Base-by-base conservation (phyloP, 2,888 invertebrate genomes). In the Stomorhina lunata region DNA sequence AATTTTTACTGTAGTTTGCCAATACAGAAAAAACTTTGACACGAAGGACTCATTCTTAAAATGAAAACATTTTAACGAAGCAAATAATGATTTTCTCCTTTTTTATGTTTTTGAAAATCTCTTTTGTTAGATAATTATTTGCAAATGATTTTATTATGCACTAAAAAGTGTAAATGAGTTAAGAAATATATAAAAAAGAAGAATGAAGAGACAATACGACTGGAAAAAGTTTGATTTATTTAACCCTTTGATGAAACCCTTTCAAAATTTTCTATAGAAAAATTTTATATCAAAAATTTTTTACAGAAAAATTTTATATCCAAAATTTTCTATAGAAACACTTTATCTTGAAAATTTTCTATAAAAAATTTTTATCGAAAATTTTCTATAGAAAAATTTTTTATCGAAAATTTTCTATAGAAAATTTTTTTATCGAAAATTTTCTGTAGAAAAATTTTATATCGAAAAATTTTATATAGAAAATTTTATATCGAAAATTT, bases 91-190 rank as follows among this genome's bases (percentile, higher is more conserved):
- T 27, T 50, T 32, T 10, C 27, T 48, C 25, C 9, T 32, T 20
- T 27, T 61, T 45, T 40, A 45, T 65, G 15, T 40, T 72, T 27
- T 20, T 40, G 1, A 20, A 25, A 57, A 75, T 45, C 65, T 9
- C 22, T 61, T 59, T 81, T 66, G 34, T 72, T 77, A 66, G 27
- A 45, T 72, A 77, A 77, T 72, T 81, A 72, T 81, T 81, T 81
- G 53, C 71, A 72, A 72, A 76, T 55, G 43, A 72, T 77, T 71
- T 65, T 81, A 34, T 81, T 81, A 71, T 77, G 77, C 81, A 37
- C 65, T 27, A 66, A 45, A 75, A 65, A 65, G 25, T 65, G 32
- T 25, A 34, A 45, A 57, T 55, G 4, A 43, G 34, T 45, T 27
- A 40, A 69, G 48, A 43, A 48, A 32, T n/a, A n/a, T n/a, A 9